Evolutionary conservation across 2,113 vertebrate species (phyloP).

Genomic region (Mohoua ochrocephala): DNA sequence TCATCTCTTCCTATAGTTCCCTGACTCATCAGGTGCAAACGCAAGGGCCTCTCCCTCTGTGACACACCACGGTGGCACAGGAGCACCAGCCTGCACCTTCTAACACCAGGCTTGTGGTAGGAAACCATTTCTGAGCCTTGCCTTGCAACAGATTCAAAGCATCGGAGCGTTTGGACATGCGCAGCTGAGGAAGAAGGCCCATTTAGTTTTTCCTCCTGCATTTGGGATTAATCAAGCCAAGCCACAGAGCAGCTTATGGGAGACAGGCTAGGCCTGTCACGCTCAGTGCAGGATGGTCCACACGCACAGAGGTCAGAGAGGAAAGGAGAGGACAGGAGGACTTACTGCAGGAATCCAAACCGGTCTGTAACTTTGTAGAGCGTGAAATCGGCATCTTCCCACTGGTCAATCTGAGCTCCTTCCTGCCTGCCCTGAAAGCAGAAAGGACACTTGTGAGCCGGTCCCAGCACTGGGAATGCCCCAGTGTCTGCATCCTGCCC

Average conservation of each 20-base stretch:
- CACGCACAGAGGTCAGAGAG: rapidly evolving
- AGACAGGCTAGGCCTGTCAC: not conserved
- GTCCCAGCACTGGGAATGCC: not conserved
- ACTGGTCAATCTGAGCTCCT: slow-evolving; percentile 79
- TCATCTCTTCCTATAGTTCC: not conserved
- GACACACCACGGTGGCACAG: rapidly evolving
- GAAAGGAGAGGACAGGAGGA: not conserved
- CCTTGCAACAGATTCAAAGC: not conserved
- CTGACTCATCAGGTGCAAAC: not conserved
- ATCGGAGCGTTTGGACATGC: not conserved
- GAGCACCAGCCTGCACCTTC: not conserved
- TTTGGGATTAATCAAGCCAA: not conserved
- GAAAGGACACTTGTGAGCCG: not conserved
- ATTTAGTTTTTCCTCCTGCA: not conserved
- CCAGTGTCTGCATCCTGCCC: not conserved
- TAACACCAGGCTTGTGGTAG: not conserved
- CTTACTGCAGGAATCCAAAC: slow-evolving; percentile 89
- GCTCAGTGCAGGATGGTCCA: not conserved
- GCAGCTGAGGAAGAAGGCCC: not conserved
- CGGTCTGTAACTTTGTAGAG: slow-evolving; percentile 87
- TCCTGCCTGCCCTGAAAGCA: slow-evolving; percentile 79
- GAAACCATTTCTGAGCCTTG: not conserved
- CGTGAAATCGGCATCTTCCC: slow-evolving; percentile 85
- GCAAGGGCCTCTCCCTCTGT: not conserved
- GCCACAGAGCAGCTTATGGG: not conserved